Evolutionary conservation across 2,113 vertebrate genomes (phyloP), one percentile per base, ranked within the genome.

Genomic region (Misgurnus mizolepis): DNA sequence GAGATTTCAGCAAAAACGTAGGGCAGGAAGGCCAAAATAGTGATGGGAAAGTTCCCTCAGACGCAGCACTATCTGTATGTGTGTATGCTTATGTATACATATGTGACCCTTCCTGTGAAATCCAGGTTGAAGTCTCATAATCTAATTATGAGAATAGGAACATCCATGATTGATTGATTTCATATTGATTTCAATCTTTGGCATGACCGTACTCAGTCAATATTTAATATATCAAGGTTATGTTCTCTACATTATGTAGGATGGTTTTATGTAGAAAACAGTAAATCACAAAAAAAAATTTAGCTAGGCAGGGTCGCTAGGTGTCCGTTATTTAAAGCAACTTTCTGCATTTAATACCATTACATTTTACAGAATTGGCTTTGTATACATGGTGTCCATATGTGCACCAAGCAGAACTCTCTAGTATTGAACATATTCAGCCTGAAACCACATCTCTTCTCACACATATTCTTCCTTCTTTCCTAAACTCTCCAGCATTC

Each of bases 11-110:
- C 34, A 15, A 47, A 67, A 78, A 72, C 76, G 76, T 74, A 22
- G 67, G 53, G 74, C 85, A 89, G 86, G 88, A 90, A 91, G 88
- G 73, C 77, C 85, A 80, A 83, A 84, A 83, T 83, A 82, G 88
- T 85, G 83, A 87, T 79, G 60, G 87, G 88, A 89, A 92, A 90
- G 81, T 87, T 90, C 87, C 87, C 90, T 85, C 86, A 82, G 74
- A 90, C 86, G 1, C 84, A 86, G 89, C 89, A 86, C 41, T 88
- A 90, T 89, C 85, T 85, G 3, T 12, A 64, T 22, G 18, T 27
- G 47, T 67, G 5, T 39, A 60, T 72, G 67, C 39, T 34, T 61
- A 43, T 61, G 71, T 67, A 22, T 71, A 34, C 27, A 10, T 60
- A 49, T 74, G 50, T 71, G 72, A 34, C 27, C 27, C 27, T 34